A percentile compares a stretch with the other conserved stretches of the same genome.
Evolutionary conservation across 2,113 vertebrate genomes (phyloP).

Genomic region (Larimichthys crocea): DNA sequence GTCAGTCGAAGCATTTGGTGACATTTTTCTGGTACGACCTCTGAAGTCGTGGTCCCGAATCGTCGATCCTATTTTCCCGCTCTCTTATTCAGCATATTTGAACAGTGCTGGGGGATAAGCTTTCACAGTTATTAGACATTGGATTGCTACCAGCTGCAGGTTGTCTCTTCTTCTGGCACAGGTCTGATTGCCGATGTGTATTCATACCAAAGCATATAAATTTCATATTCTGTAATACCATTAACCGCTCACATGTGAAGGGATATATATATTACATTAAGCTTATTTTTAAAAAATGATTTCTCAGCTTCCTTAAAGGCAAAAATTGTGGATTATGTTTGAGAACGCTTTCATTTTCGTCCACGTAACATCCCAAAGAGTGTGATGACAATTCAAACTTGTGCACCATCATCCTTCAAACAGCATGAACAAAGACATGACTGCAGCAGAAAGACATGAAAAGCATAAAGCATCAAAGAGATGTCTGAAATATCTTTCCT

Average conservation of each 20-base stretch:
- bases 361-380: background rate
- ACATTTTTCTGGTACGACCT: slow-evolving; percentile 2
- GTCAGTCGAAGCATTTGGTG: background rate
- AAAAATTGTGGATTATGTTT: background rate
- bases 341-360: background rate
- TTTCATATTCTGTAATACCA: slow-evolving; percentile 38
- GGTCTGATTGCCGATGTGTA: slow-evolving; percentile 28
- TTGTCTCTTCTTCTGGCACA: slow-evolving; percentile 31
- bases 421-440: slow-evolving; percentile 17
- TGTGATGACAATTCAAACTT: slow-evolving; percentile 17
- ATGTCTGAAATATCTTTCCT: background rate
- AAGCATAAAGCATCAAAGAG: slow-evolving; percentile 38
- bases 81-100: slow-evolving; percentile 24
- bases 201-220: slow-evolving; percentile 30
- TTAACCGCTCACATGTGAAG: slow-evolving; percentile 32
- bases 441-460: slow-evolving; percentile 35
- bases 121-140: slow-evolving; percentile 47
- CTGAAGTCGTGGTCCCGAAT: background rate
- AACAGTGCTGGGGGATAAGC: slow-evolving; percentile 42
- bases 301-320: background rate
- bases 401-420: background rate
- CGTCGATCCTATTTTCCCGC: slow-evolving; percentile 15
- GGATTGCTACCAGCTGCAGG: slow-evolving; percentile 31
- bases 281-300: background rate
- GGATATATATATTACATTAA: background rate